Conservation (phyloP, 2,888 invertebrate genomes). For the Drosophila demipolita region DNA sequence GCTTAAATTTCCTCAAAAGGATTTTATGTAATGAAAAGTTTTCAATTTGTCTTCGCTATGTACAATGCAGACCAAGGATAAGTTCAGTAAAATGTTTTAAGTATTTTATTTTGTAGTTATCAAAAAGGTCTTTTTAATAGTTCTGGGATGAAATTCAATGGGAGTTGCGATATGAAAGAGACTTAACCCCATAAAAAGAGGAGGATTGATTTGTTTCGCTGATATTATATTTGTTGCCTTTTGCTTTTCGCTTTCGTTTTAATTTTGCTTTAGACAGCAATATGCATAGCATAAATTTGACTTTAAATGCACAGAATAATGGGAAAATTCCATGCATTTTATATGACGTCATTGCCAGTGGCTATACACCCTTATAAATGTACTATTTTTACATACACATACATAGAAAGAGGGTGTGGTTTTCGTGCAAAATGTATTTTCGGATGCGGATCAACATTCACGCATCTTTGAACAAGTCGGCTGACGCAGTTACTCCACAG, state of each 20-base stretch:
- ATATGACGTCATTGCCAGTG: slow-evolving; percentile 63
- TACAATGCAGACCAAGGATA: not conserved
- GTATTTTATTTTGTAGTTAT: not conserved
- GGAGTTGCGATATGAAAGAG: slow-evolving; percentile 4
- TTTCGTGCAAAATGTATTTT: slow-evolving; percentile 11
- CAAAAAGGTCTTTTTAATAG: not conserved
- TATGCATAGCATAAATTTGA: slow-evolving; percentile 75
- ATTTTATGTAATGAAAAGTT: not conserved
- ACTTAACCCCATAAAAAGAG: not conserved
- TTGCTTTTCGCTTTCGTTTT: slow-evolving; percentile 25
- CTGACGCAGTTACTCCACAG: slow-evolving; percentile 8
- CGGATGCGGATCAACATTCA: slow-evolving; percentile 63
- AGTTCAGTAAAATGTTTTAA: not conserved
- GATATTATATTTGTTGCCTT: slow-evolving; percentile 11
- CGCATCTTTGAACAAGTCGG: slow-evolving; percentile 47
- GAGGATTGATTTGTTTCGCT: not conserved
- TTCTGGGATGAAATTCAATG: not conserved
- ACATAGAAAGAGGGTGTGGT: slow-evolving; percentile 3
- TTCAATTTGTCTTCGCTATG: not conserved
- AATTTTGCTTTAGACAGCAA: slow-evolving; percentile 42
- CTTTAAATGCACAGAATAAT: slow-evolving; percentile 70
- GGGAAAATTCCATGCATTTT: slow-evolving; percentile 76
- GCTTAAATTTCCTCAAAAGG: not conserved
- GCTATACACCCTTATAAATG: slow-evolving; percentile 32
- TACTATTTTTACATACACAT: slow-evolving; percentile 6